Conservation (phyloP, 2,888 invertebrate genomes). For the Capitulum mitella region DNA sequence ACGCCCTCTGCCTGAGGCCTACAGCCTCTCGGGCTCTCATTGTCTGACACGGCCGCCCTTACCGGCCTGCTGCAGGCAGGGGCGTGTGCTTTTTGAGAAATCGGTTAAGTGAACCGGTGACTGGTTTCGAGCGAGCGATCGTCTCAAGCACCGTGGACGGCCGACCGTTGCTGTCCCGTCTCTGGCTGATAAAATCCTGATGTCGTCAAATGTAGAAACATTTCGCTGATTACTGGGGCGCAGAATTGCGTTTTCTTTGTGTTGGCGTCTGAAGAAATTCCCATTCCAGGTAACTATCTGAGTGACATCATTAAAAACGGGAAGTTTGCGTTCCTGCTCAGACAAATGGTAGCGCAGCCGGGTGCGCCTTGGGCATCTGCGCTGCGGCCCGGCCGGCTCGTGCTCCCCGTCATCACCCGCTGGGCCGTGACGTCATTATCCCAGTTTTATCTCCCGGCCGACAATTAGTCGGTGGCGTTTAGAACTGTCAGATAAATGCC, state of each 20-base stretch:
- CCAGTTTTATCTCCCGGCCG: background rate
- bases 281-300: background rate
- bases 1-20: no score
- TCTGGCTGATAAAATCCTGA: background rate
- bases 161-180: background rate
- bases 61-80: no score
- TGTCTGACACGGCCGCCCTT: no score
- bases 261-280: background rate
- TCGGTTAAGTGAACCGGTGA: background rate
- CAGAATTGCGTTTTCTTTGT: background rate
- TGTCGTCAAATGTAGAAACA: background rate
- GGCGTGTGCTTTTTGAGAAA: no score
- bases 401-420: background rate
- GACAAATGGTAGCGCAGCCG: background rate
- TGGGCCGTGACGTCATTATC: constrained; percentile 5
- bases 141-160: no score
- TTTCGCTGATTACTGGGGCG: background rate
- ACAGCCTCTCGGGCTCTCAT: no score
- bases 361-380: background rate
- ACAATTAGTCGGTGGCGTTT: constrained; percentile 23
- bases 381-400: background rate
- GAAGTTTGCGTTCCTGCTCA: background rate
- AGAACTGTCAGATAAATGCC: constrained; percentile 1
- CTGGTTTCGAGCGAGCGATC: background rate
- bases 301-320: background rate